Evolutionary conservation across 2,888 invertebrate species (phyloP).

Genomic region (Frankliniella intonsa): DNA sequence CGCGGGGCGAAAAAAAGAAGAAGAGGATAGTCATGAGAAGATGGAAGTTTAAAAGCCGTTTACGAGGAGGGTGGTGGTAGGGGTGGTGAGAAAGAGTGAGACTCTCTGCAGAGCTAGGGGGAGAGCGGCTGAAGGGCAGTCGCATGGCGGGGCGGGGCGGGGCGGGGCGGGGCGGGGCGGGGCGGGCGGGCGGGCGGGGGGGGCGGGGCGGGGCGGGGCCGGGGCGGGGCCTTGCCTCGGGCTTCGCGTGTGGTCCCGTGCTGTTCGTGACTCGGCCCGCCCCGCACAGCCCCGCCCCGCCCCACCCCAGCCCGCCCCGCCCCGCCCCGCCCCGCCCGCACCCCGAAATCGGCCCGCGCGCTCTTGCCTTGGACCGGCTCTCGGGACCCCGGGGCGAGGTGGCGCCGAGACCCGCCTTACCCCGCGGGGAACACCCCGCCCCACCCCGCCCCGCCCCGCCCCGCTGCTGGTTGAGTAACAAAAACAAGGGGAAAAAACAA

Average conservation of each 20-base stretch:
- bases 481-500: background rate
- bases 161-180: background rate
- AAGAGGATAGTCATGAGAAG: background rate
- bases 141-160: background rate
- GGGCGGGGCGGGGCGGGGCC: background rate
- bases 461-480: background rate
- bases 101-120: background rate
- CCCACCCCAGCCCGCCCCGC: no score
- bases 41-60: slow-evolving; percentile 10
- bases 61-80: background rate
- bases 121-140: background rate
- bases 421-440: background rate
- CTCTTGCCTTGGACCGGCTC: no score
- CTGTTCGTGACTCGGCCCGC: background rate
- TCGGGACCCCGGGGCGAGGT: background rate
- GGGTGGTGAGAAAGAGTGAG: background rate
- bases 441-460: background rate
- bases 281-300: background rate
- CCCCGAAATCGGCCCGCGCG: background rate
- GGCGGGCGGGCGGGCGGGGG: background rate
- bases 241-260: no score
- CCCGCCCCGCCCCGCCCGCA: no score
- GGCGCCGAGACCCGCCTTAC: background rate
- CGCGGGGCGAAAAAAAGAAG: background rate
- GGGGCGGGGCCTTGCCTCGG: background rate